Base-by-base conservation (phyloP, 2,888 invertebrate species). In the Thera britannica region DNA sequence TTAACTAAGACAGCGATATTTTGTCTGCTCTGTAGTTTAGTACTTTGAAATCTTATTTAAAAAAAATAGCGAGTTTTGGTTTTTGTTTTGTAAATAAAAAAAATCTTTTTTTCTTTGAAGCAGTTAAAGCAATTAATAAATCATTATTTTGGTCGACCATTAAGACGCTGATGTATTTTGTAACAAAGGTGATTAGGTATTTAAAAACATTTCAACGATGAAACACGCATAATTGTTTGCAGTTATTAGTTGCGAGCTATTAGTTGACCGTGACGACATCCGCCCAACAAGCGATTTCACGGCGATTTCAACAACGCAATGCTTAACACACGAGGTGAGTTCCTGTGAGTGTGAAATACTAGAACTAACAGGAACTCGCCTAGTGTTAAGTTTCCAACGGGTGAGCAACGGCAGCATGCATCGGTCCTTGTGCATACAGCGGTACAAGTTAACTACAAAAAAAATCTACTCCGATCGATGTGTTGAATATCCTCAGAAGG, bases 231-330 rank as follows among this genome's bases (percentile, higher is more conserved):
- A 52, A 52, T 52, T 52, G 52, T 52, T 52, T 49, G 48, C 44
- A 46, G 44, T 46, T 46, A 46, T 58, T 44, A 44, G 58, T 54
- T 62, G 59, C 69, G 34, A 52, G 58, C 46, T 58, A 68, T 62
- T 64, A 68, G 65, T 70, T 72, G 70, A 71, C 73, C 75, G 75
- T 73, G 71, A 75, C 75, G 73, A 72, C 73, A 73, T 72, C 71
- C 75, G 72, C 57, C 65, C 68, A 55, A 44, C 36, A 56, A 48
- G 38, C 62, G 67, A 71, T 75, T 73, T 73, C 73, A 68, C 71
- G 65, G 34, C 66, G 61, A 63, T 73, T 75, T 72, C 69, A 70
- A 72, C 58, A 62, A 48, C 57, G 62, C 65, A n/a, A 23, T 23
- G 23, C 23, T 23, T 23, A 23, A 23, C 23, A 23, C 1, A 23